Percentiles rank a stretch among this genome's conserved stretches.
Evolutionary conservation across 2,888 invertebrate species (phyloP).

Genomic region (Ectemnius lituratus): DNA sequence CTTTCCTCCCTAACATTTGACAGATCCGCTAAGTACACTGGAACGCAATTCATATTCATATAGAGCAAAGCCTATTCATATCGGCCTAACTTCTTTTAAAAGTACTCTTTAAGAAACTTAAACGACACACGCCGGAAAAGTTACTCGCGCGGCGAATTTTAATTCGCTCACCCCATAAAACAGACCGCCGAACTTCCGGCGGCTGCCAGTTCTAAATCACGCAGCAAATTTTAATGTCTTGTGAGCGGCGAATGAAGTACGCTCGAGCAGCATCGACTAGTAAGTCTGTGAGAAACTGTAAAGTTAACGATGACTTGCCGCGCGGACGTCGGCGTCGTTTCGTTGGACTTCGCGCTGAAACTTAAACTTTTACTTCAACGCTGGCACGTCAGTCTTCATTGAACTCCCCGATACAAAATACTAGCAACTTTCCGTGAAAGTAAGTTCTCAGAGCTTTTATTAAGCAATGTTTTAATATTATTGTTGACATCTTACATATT

Average conservation of each 20-base stretch:
- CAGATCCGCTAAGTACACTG: too few species aligned
- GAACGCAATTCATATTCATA: constrained; percentile 7
- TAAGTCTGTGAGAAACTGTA: constrained; percentile 10
- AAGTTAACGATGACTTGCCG: too few species aligned
- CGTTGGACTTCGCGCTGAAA: too few species aligned
- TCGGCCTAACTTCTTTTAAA: constrained; percentile 28
- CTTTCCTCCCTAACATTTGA: too few species aligned
- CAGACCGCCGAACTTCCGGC: constrained; percentile 1
- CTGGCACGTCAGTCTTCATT: too few species aligned
- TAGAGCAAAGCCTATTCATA: constrained; percentile 15
- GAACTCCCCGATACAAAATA: too few species aligned
- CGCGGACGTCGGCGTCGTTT: too few species aligned
- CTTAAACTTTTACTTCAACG: too few species aligned
- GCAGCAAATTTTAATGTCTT: constrained; percentile 43
- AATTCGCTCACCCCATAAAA: constrained; percentile 32
- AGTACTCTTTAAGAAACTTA: constrained; percentile 27
- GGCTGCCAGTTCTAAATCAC: constrained; percentile 17
- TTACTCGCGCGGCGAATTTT: constrained; percentile 30
- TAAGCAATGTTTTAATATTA: too few species aligned
- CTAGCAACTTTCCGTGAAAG: too few species aligned
- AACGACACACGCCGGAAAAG: constrained; percentile 19
- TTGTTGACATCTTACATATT: too few species aligned
- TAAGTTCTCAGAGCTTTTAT: too few species aligned
- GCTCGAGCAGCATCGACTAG: constrained; percentile 10
- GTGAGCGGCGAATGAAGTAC: background rate